Conservation (phyloP, 1,140 invertebrate genomes). For the Drosophila micromelanica region DNA sequence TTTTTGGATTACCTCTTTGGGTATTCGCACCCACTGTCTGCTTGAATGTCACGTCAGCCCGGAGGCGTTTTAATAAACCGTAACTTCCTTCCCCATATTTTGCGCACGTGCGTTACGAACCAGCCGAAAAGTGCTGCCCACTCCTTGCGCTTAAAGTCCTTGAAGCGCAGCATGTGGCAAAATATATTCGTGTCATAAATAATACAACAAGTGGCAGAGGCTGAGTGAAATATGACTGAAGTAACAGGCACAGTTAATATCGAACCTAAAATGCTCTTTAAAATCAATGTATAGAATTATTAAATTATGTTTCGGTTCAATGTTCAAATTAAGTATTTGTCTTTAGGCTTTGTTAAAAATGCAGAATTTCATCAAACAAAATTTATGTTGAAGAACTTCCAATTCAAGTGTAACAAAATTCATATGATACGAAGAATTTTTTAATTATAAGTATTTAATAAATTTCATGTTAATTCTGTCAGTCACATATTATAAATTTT, state of each 20-base stretch:
- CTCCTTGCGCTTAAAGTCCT: constrained; percentile 12
- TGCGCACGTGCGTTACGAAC: constrained; percentile 31
- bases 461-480: too few relatives aligned
- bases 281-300: not conserved
- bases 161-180: constrained; percentile 41
- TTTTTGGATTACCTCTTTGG: too few relatives aligned
- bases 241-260: not conserved
- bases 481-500: too few relatives aligned
- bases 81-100: not conserved
- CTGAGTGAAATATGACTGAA: not conserved
- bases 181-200: constrained; percentile 44
- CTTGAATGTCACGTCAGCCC: constrained; percentile 32
- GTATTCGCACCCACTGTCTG: not conserved
- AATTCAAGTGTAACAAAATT: too few relatives aligned
- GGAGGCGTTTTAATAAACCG: constrained; percentile 32
- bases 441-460: too few relatives aligned
- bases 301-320: too few relatives aligned
- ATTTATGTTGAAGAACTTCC: too few relatives aligned
- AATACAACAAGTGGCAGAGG: constrained; percentile 33
- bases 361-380: too few relatives aligned
- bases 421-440: too few relatives aligned
- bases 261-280: constrained; percentile 16
- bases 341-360: too few relatives aligned
- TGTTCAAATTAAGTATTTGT: too few relatives aligned
- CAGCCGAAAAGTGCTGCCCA: constrained; percentile 26